Base-by-base conservation (phyloP, 2,888 invertebrate species). In the Julus scandinavius region DNA sequence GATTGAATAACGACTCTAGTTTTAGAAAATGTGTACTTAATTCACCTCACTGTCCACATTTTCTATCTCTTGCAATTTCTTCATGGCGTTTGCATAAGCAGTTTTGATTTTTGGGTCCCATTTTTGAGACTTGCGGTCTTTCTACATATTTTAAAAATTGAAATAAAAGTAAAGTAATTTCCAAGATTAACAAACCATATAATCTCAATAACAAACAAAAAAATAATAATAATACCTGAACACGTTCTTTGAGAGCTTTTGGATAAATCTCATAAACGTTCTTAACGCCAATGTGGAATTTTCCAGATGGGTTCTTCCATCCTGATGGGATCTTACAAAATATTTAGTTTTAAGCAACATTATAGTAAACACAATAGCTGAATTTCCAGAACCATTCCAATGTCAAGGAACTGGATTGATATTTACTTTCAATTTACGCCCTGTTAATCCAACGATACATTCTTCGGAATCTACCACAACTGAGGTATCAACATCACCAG, bases 401-500 rank as follows among this genome's bases (percentile, higher is more conserved):
- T 7, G 63, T 17, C 63, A 63, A 17, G 6, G 0, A 63, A 15
- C 3, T n/a, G 45, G 5, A 45, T 45, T 45, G 2, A 45, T 45
- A 49, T 72, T 54, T 93, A 98, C 98, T 94, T 96, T 96, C 85
- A 99, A 93, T 92, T 95, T 96, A 89, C 97, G 94, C 41, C 99
- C 99, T 89, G 97, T 96, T 29, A 98, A 92, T 88, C 98, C 98
- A 6, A 92, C 92, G 90, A 98, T 95, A 90, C 93, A 93, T 91
- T 97, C 96, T 89, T 92, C 93, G 0, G 93, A 93, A 89, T 94
- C 94, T 9, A 95, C 95, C 90, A 96, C 93, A 89, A 95, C 95
- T 87, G 96, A 96, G 9, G 97, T 98, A 92, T 97, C 97, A 88
- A 99, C 98, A 94, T 99, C 99, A 5, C 99, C 99, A 91, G 97